Base-by-base conservation (phyloP, 2,113 vertebrate species). In the Pycnonotus jocosus region DNA sequence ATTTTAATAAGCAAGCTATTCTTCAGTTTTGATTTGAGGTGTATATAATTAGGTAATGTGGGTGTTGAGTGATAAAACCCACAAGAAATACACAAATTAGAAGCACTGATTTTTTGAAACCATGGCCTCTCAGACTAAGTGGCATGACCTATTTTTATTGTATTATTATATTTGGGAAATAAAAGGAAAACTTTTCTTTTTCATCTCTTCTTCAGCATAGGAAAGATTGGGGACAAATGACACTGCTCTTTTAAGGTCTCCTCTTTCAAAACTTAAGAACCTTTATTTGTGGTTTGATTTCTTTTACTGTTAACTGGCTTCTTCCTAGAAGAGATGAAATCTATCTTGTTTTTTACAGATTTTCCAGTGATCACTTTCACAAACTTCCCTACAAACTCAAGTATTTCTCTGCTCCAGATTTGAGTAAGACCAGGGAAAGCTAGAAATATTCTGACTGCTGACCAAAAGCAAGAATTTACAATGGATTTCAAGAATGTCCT, bases 61-160 rank as follows among this genome's bases (percentile, higher is more conserved):
- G 95, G 95, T 2, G 80, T 47, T 78, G 81, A 94, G 92, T 94
- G 94, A 94, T 90, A 79, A 96, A 96, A 88, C 81, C 85, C 90
- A 91, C 90, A 86, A 80, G 93, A 95, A 96, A 94, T 47, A 95
- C 74, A 96, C 79, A 93, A 95, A 92, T 90, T 66, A 88, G 88
- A 78, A 95, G 88, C 71, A 54, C 27, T 8, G 54, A 35, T 62
- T 85, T 93, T 82, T 12, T 48, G 2, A 78, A 91, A 65, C 20
- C 37, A 1, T 33, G 64, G 40, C 68, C 58, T 58, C 21, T 77
- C 83, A 71, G 10, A 35, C 20, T 90, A 90, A 68, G 54, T 44
- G 58, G 71, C 13, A 3, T 56, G 74, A 88, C 92, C 87, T 93
- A 88, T 80, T 95, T 96, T 91, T 71, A 64, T 64, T 83, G 65